Conservation (phyloP, 2,113 vertebrate genomes). For the Hystrix cristata region DNA sequence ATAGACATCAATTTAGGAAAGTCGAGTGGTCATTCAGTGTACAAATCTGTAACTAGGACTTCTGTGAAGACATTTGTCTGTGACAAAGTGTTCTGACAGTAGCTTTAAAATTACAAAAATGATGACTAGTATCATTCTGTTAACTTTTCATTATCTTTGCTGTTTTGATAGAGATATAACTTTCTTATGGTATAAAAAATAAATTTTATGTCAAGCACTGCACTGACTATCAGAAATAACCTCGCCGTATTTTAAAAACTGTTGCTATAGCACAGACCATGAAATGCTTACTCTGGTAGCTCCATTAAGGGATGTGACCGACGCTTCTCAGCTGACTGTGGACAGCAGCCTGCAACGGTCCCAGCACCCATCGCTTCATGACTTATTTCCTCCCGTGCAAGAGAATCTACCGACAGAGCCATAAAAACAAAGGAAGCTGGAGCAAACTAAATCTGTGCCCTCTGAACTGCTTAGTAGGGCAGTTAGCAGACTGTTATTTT, state of each 20-base stretch:
- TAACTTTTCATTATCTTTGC: background rate
- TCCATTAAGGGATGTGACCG: background rate
- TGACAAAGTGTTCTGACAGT: background rate
- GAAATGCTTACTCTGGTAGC: background rate
- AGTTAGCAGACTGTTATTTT: background rate
- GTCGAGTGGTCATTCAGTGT: background rate
- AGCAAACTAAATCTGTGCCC: background rate
- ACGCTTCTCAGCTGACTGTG: background rate
- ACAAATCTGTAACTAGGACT: background rate
- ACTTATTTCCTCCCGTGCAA: background rate
- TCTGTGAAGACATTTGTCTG: background rate
- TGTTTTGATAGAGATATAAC: background rate
- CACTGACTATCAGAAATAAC: slow-evolving; percentile 10
- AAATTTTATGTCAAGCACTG: slow-evolving; percentile 45
- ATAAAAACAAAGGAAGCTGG: background rate
- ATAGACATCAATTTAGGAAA: slow-evolving; percentile 18
- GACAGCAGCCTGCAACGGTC: background rate
- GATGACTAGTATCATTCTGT: background rate
- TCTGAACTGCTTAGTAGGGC: background rate
- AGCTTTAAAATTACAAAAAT: background rate
- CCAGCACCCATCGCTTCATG: background rate
- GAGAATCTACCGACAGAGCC: background rate
- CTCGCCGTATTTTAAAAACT: slow-evolving; percentile 13
- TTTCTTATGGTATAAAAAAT: background rate
- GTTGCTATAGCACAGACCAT: background rate